A percentile compares a stretch with the other conserved stretches of the same genome.
Conservation (phyloP, 2,113 vertebrate species). For the Oreochromis niloticus region DNA sequence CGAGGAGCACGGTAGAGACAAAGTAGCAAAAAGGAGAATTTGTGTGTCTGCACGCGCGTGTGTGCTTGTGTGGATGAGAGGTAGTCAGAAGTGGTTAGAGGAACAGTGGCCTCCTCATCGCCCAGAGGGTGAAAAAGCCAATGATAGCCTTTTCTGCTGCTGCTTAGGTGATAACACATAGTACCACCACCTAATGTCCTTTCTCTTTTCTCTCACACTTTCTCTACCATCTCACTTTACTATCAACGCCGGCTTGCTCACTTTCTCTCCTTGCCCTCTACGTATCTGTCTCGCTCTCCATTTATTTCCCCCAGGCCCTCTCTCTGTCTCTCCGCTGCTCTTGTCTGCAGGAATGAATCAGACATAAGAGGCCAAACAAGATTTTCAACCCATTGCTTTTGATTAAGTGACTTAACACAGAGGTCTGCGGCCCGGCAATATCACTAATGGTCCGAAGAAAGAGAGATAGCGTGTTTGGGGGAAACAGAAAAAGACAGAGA, state of each 20-base stretch:
- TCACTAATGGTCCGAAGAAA: slow-evolving; percentile 93
- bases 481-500: slow-evolving; percentile 12
- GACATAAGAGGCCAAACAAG: slow-evolving; percentile 94
- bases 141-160: slow-evolving; percentile 56
- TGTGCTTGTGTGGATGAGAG: not conserved
- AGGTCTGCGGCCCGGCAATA: slow-evolving; percentile 92
- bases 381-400: slow-evolving; percentile 99
- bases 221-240: slow-evolving; percentile 37
- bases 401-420: slow-evolving; percentile 99
- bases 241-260: slow-evolving; percentile 43
- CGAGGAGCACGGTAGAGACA: not conserved
- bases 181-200: slow-evolving; percentile 53
- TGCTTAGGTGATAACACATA: slow-evolving; percentile 69
- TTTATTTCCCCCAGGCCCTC: slow-evolving; percentile 61
- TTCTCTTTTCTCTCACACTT: slow-evolving; percentile 1
- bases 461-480: slow-evolving; percentile 62
- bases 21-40: not conserved
- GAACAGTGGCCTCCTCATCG: slow-evolving; percentile 36
- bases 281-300: slow-evolving; percentile 57
- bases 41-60: not conserved
- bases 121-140: slow-evolving; percentile 28
- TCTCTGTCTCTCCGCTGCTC: slow-evolving; percentile 55
- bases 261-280: slow-evolving; percentile 36
- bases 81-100: slow-evolving; percentile 59
- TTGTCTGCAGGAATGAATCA: slow-evolving; percentile 98